Evolutionary conservation across 2,113 vertebrate genomes (phyloP).

Genomic region (Forbesichthys agassizii): DNA sequence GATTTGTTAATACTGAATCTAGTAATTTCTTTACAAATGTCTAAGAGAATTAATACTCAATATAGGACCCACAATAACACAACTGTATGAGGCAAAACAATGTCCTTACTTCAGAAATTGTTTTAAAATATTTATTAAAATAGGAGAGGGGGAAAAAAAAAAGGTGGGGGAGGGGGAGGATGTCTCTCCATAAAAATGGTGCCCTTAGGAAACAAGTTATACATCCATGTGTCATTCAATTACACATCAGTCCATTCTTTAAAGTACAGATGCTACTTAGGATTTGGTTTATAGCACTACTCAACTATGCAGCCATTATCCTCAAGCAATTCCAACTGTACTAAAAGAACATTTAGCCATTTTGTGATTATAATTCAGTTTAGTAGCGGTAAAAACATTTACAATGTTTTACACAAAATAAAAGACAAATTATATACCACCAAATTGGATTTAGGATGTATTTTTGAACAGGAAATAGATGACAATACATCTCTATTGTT

Average conservation of each 20-base stretch:
- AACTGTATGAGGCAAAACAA: too few relatives aligned
- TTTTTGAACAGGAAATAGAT: too few relatives aligned
- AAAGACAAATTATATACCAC: too few relatives aligned
- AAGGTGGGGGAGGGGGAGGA: too few relatives aligned
- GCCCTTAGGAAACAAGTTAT: conserved; percentile 77
- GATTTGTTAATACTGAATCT: too few relatives aligned
- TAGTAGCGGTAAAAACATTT: too few relatives aligned
- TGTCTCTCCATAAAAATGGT: conserved; percentile 91
- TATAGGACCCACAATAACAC: too few relatives aligned
- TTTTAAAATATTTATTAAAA: conserved; percentile 96
- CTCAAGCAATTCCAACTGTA: background rate
- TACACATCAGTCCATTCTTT: conserved; percentile 50
- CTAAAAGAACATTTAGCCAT: conserved; percentile 1
- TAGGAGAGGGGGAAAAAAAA: conserved; percentile 77
- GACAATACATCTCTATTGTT: too few relatives aligned
- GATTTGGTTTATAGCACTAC: conserved; percentile 45
- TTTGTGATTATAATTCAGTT: background rate
- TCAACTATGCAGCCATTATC: conserved; percentile 18
- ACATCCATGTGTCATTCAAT: conserved; percentile 64
- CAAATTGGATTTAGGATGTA: too few relatives aligned
- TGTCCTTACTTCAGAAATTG: background rate
- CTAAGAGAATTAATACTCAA: too few relatives aligned
- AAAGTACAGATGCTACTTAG: conserved; percentile 31
- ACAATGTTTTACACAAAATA: background rate
- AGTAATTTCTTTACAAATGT: too few relatives aligned